Percentiles rank a stretch among this genome's conserved stretches.
Conservation (phyloP, 2,113 vertebrate genomes). For the Atractosteus spatula region DNA sequence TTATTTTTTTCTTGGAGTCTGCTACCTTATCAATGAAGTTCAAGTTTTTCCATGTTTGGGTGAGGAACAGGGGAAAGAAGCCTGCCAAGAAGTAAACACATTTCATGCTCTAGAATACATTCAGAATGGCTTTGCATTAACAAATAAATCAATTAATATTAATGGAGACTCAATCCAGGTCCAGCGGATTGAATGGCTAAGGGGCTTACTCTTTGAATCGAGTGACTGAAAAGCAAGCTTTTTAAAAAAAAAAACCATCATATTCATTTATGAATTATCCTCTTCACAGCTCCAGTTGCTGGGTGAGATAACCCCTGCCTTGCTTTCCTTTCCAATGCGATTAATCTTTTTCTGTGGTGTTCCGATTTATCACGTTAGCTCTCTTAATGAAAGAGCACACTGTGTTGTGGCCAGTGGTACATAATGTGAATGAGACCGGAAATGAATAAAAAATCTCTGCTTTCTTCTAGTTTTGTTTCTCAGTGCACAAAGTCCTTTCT, state of each 20-base stretch:
- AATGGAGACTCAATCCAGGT: constrained; percentile 23
- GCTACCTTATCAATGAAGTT: too few relatives aligned
- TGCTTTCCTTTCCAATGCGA: constrained; percentile 27
- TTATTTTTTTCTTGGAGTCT: too few relatives aligned
- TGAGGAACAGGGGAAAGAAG: constrained; percentile 3
- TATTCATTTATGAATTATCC: constrained; percentile 39
- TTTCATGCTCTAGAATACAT: constrained; percentile 15
- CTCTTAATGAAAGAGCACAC: constrained; percentile 28
- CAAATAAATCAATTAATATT: constrained; percentile 13
- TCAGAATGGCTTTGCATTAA: constrained; percentile 23
- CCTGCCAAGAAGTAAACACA: constrained; percentile 20
- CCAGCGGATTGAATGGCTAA: constrained; percentile 32
- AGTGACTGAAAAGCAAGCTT: constrained; percentile 12
- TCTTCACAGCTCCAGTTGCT: constrained; percentile 23
- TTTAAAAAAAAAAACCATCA: constrained; percentile 35
- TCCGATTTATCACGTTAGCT: constrained; percentile 33
- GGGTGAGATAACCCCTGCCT: constrained; percentile 32
- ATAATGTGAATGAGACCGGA: too few relatives aligned
- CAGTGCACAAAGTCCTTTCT: too few relatives aligned
- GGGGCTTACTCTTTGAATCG: constrained; percentile 23
- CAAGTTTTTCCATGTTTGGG: too few relatives aligned
- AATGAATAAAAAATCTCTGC: too few relatives aligned
- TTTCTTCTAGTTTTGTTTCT: too few relatives aligned
- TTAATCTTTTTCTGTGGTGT: constrained; percentile 30
- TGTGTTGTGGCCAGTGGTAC: too few relatives aligned